Evolutionary conservation across 2,113 vertebrate species (phyloP), one percentile per base, ranked within the genome.

Genomic region (Silurus meridionalis): DNA sequence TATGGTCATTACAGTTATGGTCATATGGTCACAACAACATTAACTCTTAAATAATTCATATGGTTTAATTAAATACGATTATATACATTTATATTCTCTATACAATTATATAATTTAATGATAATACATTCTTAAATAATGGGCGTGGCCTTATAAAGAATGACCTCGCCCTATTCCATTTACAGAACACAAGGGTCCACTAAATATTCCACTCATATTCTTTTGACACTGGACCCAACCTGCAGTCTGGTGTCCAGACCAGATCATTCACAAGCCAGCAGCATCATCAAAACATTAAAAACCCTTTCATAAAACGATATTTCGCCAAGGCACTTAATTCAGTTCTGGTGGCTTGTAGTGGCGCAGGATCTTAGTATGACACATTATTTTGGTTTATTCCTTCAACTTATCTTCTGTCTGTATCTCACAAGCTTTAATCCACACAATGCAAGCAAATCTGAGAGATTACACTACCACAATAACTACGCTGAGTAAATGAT

Each of bases 401-500:
- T 75, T 50, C n/a, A 52, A 48, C n/a, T 48, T 80, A 58, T 55
- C 5, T 52, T 19, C 50, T 4, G 19, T 50, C 48, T 74, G 19
- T 52, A 52, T 74, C 9, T 74, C 48, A 50, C 19, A 52, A 23
- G 52, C 19, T 83, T 55, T 37, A 86, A 71, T 4, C 17, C 61
- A 86, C 17, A 48, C 23, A 10, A 50, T 77, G 80, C 80, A 77
- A 52, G 19, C 46, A 79, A 86, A 74, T 72, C 57, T 52, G 57
- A 72, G 23, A 50, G 13, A 0, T 6, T 64, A 57, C 23, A 64
- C 81, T 74, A 86, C 48, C 28, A 53, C 21, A 75, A 57, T 80
- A 84, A 88, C 75, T 28, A 72, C 25, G 58, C 46, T 55, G 1
- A 21, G 64, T 86, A 50, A 88, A 52, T 74, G 23, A 83, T 80